phyloP scores from a whole-genome alignment of 2,888 invertebrate species.

The Formica aserva region DNA sequence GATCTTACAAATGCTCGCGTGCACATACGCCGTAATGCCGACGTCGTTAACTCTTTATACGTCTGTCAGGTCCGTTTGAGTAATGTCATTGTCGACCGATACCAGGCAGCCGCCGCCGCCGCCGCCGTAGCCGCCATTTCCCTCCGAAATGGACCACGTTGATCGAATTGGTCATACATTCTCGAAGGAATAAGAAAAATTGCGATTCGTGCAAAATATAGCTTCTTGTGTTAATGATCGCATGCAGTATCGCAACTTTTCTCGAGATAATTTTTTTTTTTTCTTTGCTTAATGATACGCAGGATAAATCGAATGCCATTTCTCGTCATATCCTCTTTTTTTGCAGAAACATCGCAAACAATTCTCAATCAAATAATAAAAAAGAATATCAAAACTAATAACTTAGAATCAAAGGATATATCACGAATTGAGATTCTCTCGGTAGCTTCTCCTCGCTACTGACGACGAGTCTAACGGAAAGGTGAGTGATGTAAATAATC shows the following conservation, averaged over 20 bases:
- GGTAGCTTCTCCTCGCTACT: not conserved
- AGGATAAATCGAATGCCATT: not conserved
- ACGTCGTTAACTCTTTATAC: constrained; percentile 78
- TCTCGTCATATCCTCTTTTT: not conserved
- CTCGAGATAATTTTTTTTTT: not conserved
- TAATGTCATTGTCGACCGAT: constrained; percentile 74
- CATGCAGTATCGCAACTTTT: not conserved
- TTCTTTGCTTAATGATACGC: constrained; percentile 1
- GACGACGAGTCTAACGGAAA: not conserved
- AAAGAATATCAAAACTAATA: not conserved
- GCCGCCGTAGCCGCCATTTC: not conserved
- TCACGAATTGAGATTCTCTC: not conserved
- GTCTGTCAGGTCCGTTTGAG: constrained; percentile 79
- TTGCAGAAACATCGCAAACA: not conserved
- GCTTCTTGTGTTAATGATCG: constrained; percentile 19
- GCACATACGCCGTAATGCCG: constrained; percentile 74
- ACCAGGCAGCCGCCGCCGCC: constrained; percentile 26
- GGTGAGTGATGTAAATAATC: constrained; percentile 31
- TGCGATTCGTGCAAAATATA: constrained; percentile 16
- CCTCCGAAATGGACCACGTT: constrained; percentile 15
- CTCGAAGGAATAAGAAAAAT: constrained; percentile 7
- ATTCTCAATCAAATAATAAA: not conserved
- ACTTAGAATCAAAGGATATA: not conserved
- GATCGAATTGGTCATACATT: constrained; percentile 29
- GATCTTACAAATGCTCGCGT: constrained; percentile 79